Evolutionary conservation across 2,113 vertebrate species (phyloP), one percentile per base, ranked within the genome.

Genomic region (Dissostichus mawsoni): DNA sequence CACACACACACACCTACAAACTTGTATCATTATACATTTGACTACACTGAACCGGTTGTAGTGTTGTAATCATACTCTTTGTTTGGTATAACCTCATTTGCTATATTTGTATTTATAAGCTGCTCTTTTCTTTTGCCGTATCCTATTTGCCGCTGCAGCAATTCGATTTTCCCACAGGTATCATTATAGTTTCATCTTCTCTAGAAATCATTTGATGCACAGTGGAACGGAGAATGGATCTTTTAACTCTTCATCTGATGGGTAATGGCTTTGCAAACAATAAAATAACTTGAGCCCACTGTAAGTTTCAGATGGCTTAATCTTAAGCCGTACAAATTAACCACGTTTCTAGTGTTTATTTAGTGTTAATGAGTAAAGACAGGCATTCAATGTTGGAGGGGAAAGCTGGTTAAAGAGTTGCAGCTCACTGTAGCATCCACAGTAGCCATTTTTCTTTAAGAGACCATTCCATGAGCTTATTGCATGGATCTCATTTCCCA

Each of bases 201-300:
- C 66, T 50, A 47, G 75, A 84, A 77, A 83, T 85, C 72, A 85
- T 89, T 88, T 87, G 80, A 87, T 90, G 82, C 77, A 83, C 83
- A 89, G 41, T 76, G 77, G 78, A 87, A 84, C 83, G 86, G 63
- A 80, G 67, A 75, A 81, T 69, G 51, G 64, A 82, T 83, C 33
- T 45, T 62, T 85, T 83, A 73, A 85, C 51, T 71, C 77, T 79
- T 76, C 12, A 17, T 68, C n/a, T 71, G 29, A 56, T 55, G 11
- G 25, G 9, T 41, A 41, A 53, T 65, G 48, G 52, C 48, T 51
- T n/a, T 12, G 18, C 33, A 78, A 55, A 66, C 41, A 33, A 44
- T 53, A 10, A 50, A 66, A 1, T 5, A 18, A 55, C 14, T 51
- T 8, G 17, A 47, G 70, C 33, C 65, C n/a, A 50, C 11, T 18